A percentile compares a stretch with the other conserved stretches of the same genome.
Conservation (phyloP, 1,140 invertebrate species). For the Drosophila takahashii region DNA sequence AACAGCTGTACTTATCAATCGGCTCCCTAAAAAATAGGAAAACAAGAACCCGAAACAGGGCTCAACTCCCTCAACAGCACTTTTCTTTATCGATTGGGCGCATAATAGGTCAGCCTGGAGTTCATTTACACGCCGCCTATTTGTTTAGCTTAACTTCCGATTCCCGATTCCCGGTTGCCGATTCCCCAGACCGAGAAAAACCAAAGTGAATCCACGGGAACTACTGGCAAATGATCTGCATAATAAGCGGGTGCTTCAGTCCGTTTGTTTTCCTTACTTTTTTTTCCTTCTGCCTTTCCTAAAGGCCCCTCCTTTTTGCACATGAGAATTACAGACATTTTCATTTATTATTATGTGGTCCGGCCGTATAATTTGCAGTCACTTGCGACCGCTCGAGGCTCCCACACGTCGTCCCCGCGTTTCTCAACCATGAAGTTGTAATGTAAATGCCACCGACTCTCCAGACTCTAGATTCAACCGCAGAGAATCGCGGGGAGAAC, state of each 20-base stretch:
- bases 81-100: slow-evolving; percentile 50
- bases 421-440: slow-evolving; percentile 58
- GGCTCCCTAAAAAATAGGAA: slow-evolving; percentile 30
- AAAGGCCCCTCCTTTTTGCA: slow-evolving; percentile 39
- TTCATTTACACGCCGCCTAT: slow-evolving; percentile 74
- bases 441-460: slow-evolving; percentile 45
- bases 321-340: slow-evolving; percentile 81
- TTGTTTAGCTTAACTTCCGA: slow-evolving; percentile 78
- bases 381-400: slow-evolving; percentile 50
- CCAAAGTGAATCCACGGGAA: slow-evolving; percentile 19
- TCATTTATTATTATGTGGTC: slow-evolving; percentile 79
- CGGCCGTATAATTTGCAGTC: slow-evolving; percentile 74
- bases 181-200: slow-evolving; percentile 34
- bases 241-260: slow-evolving; percentile 64
- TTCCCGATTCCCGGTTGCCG: slow-evolving; percentile 61
- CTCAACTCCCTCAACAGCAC: slow-evolving; percentile 45
- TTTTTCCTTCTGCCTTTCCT: neutral
- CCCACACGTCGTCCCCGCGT: slow-evolving; percentile 51
- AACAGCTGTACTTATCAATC: slow-evolving; percentile 74
- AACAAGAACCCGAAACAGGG: slow-evolving; percentile 12
- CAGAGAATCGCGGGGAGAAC: slow-evolving; percentile 45
- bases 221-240: slow-evolving; percentile 70
- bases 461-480: slow-evolving; percentile 36
- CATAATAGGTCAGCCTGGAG: slow-evolving; percentile 69
- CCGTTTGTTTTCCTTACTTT: slow-evolving; percentile 24